Evolutionary conservation across 2,113 vertebrate genomes (phyloP), one percentile per base, ranked within the genome.

Genomic region (Ascaphus truei): DNA sequence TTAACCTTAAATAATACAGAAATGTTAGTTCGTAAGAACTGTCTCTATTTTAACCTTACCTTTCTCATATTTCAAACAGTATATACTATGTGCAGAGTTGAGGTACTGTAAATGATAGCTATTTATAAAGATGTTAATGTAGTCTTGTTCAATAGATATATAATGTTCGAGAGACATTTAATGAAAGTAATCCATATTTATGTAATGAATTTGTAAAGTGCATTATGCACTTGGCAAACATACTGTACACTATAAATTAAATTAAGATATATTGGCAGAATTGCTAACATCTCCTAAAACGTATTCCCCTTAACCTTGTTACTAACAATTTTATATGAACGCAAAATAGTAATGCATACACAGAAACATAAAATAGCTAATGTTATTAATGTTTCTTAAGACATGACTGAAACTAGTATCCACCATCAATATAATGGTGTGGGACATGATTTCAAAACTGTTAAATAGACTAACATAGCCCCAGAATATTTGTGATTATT

Each of bases 111-210:
- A n/a, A n/a, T n/a, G 45, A 45, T 61, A n/a, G 18, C 58, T 61
- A 61, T 61, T 61, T 61, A 61, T 61, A 45, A 30, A 13, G 26
- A 30, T 18, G 58, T 18, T 30, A 61, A 30, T 61, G 58, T 26
- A 61, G n/a, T 61, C 36, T 26, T 61, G 57, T 43, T 43, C 15
- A 43, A 22, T 27, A n/a, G n/a, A n/a, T n/a, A n/a, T n/a, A n/a
- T n/a, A n/a, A n/a, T n/a, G n/a, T n/a, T n/a, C n/a, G n/a, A 29
- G 10, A 61, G 39, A 43, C 58, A 61, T 61, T 61, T 61, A 61
- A 61, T 45, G 37, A 61, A 30, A 39, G 45, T 39, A 45, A 61
- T 61, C 39, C 58, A 61, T 61, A 61, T 45, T 45, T 45, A 61
- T 43, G 39, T 29, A 11, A 61, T 45, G 29, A 45, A 61, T 27